Evolutionary conservation across 92 coral and sea anemone species (phyloP), one percentile per base, ranked within the genome.

Genomic region (Zoanthus sansibaricus): DNA sequence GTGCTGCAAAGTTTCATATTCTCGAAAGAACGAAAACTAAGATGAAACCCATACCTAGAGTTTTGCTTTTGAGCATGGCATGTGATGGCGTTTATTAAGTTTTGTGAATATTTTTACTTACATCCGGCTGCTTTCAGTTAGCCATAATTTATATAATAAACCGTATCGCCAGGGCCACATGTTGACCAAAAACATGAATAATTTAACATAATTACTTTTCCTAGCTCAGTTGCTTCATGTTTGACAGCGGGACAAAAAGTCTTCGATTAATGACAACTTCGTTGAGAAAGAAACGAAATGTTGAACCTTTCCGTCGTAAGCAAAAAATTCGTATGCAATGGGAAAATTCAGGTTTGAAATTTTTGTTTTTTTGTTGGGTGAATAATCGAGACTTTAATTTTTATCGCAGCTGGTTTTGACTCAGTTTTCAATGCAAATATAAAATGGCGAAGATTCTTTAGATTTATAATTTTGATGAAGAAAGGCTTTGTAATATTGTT

Each of bases 311-410:
- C 98, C 10, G 30, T 95, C 31, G 89, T 91, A 10, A 94, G 98
- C 59, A 95, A 95, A 90, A 95, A 93, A 80, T 95, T 95, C 76
- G 78, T 86, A 77, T 95, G 98, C 84, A 92, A 86, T 73, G 95
- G 92, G 3, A 89, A 95, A 46, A 74, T 95, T 16, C 93, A 95
- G 96, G 98, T 95, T 75, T 52, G 85, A 66, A 66, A 64, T 80
- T 11, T 10, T 49, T 45, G 47, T 45, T 47, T 21, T 12, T 25
- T 15, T 30, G 67, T 32, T 4, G 18, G 18, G 20, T 9, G 47
- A 37, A 70, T 42, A 80, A 51, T 66, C 47, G 47, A 15, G 47
- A 9, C 47, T 80, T 80, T 3, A 4, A n/a, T 37, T 37, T 37
- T 37, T 37, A 80, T 80, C 45, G 20, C 75, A 80, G 59, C 47